Base-by-base conservation (phyloP, 2,888 invertebrate genomes). In the Agrochola lota region DNA sequence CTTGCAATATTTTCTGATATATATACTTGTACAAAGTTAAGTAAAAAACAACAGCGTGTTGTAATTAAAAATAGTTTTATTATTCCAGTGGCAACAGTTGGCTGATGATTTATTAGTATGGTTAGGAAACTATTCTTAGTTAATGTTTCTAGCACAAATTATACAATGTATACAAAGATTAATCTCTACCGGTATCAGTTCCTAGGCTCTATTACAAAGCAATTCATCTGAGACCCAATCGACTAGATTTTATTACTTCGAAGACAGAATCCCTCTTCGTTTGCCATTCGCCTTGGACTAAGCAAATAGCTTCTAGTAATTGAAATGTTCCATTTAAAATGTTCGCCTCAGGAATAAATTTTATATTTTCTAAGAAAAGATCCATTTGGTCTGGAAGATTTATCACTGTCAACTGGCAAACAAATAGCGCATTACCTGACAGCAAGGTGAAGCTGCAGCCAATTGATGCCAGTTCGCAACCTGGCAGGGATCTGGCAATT, bases 401-500 rank as follows among this genome's bases (percentile, higher is more conserved):
- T 84, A 64, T 86, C 84, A 83, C 72, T 83, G 79, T 84, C 84
- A 79, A 52, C 63, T 68, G 49, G 72, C 78, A 72, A 78, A 86
- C 84, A 86, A 84, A 75, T 83, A 73, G 74, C 74, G 67, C 79
- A 78, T 84, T 86, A 86, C 84, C 79, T 79, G 79, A 66, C 86
- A 75, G 71, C 55, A 6, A 71, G 55, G 64, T 52, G 66, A 40
- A 43, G 79, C 57, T 86, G 84, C 86, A 84, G 70, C 80, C 84
- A 84, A 84, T 75, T 79, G 84, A 79, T 75, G 72, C 55, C 67
- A 73, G 74, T 63, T 59, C 59, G 35, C 84, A 26, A 79, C 79
- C 84, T 68, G 67, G 43, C 62, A 43, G 15, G 49, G 7, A n/a
- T n/a, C 72, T 62, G 71, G 83, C 62, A 72, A 86, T 75, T 83